Evolutionary conservation across 2,888 invertebrate species (phyloP).

Genomic region (Athripsodes cinereus): DNA sequence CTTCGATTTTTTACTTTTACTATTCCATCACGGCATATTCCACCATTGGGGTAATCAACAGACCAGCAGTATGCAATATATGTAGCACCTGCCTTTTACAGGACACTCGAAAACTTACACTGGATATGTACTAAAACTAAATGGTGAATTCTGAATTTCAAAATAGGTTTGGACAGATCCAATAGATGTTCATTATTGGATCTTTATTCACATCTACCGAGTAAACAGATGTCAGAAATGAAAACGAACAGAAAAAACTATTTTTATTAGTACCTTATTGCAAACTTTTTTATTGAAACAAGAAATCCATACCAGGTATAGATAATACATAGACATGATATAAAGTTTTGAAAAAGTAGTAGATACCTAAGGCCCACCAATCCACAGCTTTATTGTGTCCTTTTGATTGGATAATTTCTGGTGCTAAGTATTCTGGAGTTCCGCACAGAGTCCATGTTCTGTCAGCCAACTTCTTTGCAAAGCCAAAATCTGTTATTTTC

Average conservation of each 20-base stretch:
- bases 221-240: not conserved
- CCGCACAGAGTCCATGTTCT: constrained; percentile 96
- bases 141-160: too few species aligned
- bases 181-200: too few species aligned
- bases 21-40: too few species aligned
- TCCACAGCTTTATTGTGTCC: constrained; percentile 98
- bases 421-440: constrained; percentile 95
- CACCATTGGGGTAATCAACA: too few species aligned
- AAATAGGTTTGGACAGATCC: too few species aligned
- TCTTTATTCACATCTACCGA: not conserved
- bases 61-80: too few species aligned
- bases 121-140: too few species aligned
- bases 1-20: too few species aligned
- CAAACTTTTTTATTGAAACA: not conserved
- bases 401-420: constrained; percentile 95
- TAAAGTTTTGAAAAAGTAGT: constrained; percentile 8
- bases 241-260: not conserved
- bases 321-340: not conserved
- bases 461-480: constrained; percentile 90
- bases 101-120: too few species aligned
- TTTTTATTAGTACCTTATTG: not conserved
- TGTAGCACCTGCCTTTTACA: too few species aligned
- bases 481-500: constrained; percentile 97
- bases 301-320: not conserved
- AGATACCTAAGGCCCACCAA: constrained; percentile 96